These are phyloP conservation scores for Micromussa lordhowensis DNA, from an alignment of 92 coral and sea anemone species.

Conservation along the genomic window DNA sequence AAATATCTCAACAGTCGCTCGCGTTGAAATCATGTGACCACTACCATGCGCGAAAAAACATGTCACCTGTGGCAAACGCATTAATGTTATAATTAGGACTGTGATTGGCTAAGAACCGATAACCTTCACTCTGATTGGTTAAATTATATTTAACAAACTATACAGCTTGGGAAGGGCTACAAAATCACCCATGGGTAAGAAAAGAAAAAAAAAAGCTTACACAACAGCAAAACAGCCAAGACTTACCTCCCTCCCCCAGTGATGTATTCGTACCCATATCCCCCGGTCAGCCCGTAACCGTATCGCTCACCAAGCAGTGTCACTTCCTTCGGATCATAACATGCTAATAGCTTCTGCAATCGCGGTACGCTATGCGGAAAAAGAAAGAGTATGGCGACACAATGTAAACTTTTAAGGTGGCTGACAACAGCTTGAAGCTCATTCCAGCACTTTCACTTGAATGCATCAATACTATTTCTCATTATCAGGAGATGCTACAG, in stretches of 20 bases:
- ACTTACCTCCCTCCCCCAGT: slow-evolving; percentile 96
- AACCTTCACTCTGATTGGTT: neutral
- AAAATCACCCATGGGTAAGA: neutral
- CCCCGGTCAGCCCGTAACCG: slow-evolving; percentile 85
- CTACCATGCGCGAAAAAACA: too few species aligned
- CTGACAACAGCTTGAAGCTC: too few species aligned
- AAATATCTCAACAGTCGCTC: too few species aligned
- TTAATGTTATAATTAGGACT: too few species aligned
- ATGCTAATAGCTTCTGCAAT: slow-evolving; percentile 84
- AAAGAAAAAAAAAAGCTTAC: neutral
- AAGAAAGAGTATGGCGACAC: neutral
- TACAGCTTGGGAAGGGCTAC: neutral
- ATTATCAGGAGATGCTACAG: too few species aligned
- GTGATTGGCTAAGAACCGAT: neutral
- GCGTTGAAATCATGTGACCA: neutral
- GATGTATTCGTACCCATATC: slow-evolving; percentile 92
- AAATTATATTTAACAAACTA: neutral
- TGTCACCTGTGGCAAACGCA: neutral
- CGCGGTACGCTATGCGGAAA: slow-evolving; percentile 80
- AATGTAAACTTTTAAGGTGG: neutral
- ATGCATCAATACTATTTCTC: too few species aligned
- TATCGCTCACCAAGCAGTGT: slow-evolving; percentile 93
- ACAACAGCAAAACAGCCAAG: neutral
- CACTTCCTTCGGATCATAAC: slow-evolving; percentile 89
- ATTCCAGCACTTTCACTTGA: too few species aligned